Conservation (phyloP, 2,888 invertebrate genomes). For the Pachydiplax longipennis region DNA sequence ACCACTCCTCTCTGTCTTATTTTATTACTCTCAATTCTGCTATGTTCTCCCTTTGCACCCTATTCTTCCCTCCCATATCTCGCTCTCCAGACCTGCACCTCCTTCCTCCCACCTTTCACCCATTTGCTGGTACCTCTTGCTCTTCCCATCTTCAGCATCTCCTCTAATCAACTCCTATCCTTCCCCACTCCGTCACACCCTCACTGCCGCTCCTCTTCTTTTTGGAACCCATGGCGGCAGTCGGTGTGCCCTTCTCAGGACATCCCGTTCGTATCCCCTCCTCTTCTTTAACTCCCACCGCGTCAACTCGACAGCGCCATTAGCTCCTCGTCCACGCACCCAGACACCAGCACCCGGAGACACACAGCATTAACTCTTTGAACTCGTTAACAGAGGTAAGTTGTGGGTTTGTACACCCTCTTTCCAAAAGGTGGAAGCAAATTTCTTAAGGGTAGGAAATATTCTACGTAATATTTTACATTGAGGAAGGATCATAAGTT, state of each 20-base stretch:
- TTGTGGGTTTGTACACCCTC: too few relatives aligned
- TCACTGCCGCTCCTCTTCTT: neutral
- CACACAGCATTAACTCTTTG: too few relatives aligned
- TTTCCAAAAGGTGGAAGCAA: too few relatives aligned
- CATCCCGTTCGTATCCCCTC: neutral
- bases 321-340: neutral
- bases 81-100: neutral
- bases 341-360: neutral
- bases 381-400: too few relatives aligned
- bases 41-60: neutral
- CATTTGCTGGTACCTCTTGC: neutral
- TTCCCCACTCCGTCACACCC: neutral
- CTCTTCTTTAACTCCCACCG: neutral
- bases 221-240: neutral
- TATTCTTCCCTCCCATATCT: neutral
- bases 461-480: too few relatives aligned
- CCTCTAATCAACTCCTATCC: neutral
- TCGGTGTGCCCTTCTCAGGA: constrained; percentile 17
- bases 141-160: neutral
- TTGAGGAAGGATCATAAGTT: too few relatives aligned
- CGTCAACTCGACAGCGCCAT: neutral
- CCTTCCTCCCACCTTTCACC: neutral
- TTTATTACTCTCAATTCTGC: neutral
- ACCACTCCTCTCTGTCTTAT: neutral
- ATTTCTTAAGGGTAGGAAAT: too few relatives aligned